Evolutionary conservation across 2,888 invertebrate species (phyloP), one percentile per base, ranked within the genome.

Genomic region (Epinotia brunnichana): DNA sequence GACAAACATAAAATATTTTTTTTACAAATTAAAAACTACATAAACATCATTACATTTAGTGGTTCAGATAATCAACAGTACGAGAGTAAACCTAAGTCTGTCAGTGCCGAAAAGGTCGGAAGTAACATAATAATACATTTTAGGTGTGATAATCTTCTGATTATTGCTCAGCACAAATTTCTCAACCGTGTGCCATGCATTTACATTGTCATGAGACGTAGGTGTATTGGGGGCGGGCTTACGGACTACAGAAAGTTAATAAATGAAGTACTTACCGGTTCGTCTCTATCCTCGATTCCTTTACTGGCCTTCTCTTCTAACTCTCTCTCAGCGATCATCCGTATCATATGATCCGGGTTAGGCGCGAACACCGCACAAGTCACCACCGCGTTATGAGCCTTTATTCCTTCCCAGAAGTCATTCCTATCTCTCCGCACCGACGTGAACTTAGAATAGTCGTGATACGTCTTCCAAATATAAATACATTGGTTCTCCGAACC

Each of bases 311-410:
- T 85, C n/a, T 86, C 87, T 39, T 85, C 85, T 64, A 85, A 87
- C 74, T 94, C 94, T 5, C 94, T 83, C 77, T 95, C 95, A 11
- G 94, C 94, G 69, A 96, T 95, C 88, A 95, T 96, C 77, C 95
- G 94, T 62, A 98, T 97, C 83, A 99, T 96, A 74, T 96, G 96
- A 79, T 98, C 97, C 0, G 99, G 99, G 91, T 98, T 98, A 0
- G 99, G 99, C 61, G 99, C 98, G 90, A 99, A 99, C 76, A 99
- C 97, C 2, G 99, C 99, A 83, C 98, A 98, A 0, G 99, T 99
- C 5, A 99, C 99, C 21, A 98, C 96, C 0, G 98, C 98, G 88
- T 97, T 98, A 86, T 99, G 99, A 7, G 98, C 99, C 80, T 91
- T 91, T 7, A 92, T 91, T 0, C 98, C 98, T 85, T 99, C 99